Base-by-base conservation (phyloP, 1,140 invertebrate species). In the Drosophila seguyi region DNA sequence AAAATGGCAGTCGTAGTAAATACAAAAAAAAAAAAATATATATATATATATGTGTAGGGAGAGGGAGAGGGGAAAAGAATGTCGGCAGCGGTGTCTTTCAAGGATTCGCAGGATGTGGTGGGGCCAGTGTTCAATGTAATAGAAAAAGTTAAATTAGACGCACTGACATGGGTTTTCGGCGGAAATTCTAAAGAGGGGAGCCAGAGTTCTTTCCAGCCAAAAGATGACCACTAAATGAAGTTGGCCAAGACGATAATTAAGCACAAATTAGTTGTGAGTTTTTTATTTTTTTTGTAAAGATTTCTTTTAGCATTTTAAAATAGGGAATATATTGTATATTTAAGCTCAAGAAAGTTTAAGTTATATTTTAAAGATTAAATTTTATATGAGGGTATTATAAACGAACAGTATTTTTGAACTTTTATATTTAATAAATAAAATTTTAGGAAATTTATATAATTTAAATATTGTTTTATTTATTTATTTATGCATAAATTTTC, bases 141-240 rank as follows among this genome's bases (percentile, higher is more conserved):
- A 87, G 84, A 87, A 87, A 87, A 87, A 87, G 80, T 87, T 88
- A 88, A 87, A 87, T 87, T 88, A 88, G 73, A 87, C 80, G 77
- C 80, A 90, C 73, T 69, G 67, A 71, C 82, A 61, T 66, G 57
- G 74, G 36, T 52, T 38, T 56, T 20, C 18, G 25, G 14, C 6
- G 14, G 5, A 16, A 16, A 10, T 18, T 20, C 34, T 20, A 11
- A 29, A 22, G 14, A 1, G 5, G 14, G 13, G 20, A 6, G 22
- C 1, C 7, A 4, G 45, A n/a, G 22, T 45, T 27, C 4, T n/a
- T 27, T 8, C 7, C 20, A 6, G 52, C 52, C 52, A 55, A 22
- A 6, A 55, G 16, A 16, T 20, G 61, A n/a, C 13, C 29, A 5
- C 34, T 20, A 72, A 55, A 20, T 36, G 5, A 22, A n/a, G 55